phyloP scores from a whole-genome alignment of 1,140 invertebrate species.

The Pentalonia nigronervosa region DNA sequence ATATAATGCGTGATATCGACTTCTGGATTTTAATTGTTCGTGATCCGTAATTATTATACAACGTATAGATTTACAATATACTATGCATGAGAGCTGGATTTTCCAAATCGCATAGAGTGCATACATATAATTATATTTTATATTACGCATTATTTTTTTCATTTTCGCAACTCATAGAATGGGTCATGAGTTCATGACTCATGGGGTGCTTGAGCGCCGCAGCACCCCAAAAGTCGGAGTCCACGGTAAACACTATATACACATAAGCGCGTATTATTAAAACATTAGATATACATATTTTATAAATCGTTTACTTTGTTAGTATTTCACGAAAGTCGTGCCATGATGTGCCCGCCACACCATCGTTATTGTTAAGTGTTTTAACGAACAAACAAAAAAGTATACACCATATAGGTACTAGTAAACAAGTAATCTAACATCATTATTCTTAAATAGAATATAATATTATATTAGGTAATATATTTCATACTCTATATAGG shows the following conservation, averaged over 20 bases:
- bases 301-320: not conserved
- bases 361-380: not conserved
- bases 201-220: too few species aligned
- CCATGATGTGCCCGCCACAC: not conserved
- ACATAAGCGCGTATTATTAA: not conserved
- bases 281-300: not conserved
- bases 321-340: not conserved
- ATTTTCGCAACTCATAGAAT: too few species aligned
- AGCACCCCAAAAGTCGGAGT: too few species aligned
- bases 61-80: too few species aligned
- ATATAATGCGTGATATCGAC: not conserved
- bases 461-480: not conserved
- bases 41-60: not conserved
- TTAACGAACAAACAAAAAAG: not conserved
- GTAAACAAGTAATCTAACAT: not conserved
- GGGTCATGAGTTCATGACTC: too few species aligned
- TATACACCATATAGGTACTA: not conserved
- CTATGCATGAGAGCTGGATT: too few species aligned
- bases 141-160: too few species aligned
- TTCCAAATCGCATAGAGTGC: too few species aligned
- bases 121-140: too few species aligned
- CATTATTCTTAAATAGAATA: not conserved
- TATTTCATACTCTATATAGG: not conserved
- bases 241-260: too few species aligned
- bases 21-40: not conserved